Conservation (phyloP, 2,113 vertebrate species). For the Limnothrissa miodon region DNA sequence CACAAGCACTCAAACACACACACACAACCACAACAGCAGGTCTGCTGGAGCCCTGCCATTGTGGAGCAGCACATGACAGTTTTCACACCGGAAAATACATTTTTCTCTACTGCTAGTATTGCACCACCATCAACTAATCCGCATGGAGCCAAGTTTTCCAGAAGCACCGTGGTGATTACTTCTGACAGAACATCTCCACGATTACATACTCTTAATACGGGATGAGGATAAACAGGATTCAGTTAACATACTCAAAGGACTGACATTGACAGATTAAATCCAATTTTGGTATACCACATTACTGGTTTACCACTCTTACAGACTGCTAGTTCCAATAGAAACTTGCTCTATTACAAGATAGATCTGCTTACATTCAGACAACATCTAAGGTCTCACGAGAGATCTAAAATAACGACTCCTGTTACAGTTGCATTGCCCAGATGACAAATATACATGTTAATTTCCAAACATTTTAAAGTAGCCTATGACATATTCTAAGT, state of each 20-base stretch:
- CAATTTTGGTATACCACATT: no score
- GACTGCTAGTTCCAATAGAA: not conserved
- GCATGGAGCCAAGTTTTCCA: not conserved
- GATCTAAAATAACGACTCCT: no score
- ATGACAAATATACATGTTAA: no score
- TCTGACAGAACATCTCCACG: not conserved
- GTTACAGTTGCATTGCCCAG: no score
- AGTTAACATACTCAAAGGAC: not conserved
- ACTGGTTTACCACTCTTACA: not conserved
- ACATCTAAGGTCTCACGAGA: no score
- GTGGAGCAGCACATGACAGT: not conserved
- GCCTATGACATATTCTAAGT: no score
- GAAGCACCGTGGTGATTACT: not conserved
- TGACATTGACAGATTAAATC: not conserved
- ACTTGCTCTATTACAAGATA: no score
- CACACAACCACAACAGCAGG: not conserved
- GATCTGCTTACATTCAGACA: no score
- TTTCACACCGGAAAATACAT: not conserved
- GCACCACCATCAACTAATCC: not conserved
- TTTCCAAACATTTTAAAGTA: no score
- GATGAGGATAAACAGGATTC: not conserved
- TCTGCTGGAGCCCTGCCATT: not conserved
- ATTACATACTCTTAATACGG: not conserved
- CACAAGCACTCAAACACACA: constrained; percentile 2
- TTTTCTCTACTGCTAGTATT: not conserved